Conservation (phyloP, 2,797 vertebrate genomes). For the Pseudochirops corinnae region DNA sequence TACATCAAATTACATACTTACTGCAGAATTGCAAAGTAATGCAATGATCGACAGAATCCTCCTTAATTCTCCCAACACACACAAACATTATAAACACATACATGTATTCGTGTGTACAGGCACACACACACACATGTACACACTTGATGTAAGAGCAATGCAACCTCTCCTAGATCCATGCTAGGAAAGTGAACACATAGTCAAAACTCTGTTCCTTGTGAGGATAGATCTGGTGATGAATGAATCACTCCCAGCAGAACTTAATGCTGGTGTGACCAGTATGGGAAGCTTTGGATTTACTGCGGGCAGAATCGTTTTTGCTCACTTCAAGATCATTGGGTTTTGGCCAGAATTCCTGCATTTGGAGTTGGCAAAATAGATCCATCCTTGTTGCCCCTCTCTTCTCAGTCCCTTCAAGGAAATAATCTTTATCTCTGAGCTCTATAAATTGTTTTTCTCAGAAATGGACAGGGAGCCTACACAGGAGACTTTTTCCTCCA, state of each 20-base stretch:
- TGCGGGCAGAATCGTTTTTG: background rate
- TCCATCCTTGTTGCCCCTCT: background rate
- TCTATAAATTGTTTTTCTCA: background rate
- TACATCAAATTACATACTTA: background rate
- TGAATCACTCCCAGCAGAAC: background rate
- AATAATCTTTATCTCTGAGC: background rate
- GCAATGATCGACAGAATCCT: background rate
- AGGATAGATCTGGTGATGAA: background rate
- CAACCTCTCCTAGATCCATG: background rate
- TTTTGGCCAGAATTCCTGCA: background rate
- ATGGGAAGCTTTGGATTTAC: background rate
- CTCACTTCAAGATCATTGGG: background rate
- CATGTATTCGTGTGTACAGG: no score
- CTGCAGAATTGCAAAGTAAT: background rate
- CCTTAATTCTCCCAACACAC: background rate
- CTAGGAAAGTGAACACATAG: background rate
- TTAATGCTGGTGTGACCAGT: background rate
- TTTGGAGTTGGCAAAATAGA: background rate
- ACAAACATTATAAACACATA: background rate
- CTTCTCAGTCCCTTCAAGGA: background rate
- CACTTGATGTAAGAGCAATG: background rate
- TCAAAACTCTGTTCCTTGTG: background rate
- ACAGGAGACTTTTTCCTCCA: background rate
- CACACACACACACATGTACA: background rate
- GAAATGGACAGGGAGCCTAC: background rate